phyloP scores from a whole-genome alignment of 1,140 invertebrate species.

The Camponotus floridanus region DNA sequence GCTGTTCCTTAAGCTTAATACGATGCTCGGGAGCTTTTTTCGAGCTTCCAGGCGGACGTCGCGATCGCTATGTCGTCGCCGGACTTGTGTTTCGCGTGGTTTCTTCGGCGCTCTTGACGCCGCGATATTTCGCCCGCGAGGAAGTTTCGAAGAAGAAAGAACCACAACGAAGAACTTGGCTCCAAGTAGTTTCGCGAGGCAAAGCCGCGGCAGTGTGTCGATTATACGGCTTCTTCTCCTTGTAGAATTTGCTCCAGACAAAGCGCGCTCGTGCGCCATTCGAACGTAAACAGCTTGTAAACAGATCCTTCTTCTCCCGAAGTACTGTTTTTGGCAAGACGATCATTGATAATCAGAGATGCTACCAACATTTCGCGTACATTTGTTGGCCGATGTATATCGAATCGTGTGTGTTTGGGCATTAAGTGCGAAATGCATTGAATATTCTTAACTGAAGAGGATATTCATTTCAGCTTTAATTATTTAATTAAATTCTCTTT shows the following conservation, averaged over 20 bases:
- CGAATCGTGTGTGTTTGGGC: neutral
- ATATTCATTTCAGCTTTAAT: neutral
- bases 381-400: neutral
- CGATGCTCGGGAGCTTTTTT: slow-evolving; percentile 34
- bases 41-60: slow-evolving; percentile 4
- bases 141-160: slow-evolving; percentile 54
- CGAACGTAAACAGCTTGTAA: slow-evolving; percentile 60
- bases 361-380: neutral
- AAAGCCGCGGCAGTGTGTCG: slow-evolving; percentile 49
- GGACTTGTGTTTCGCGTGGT: slow-evolving; percentile 37
- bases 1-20: slow-evolving; percentile 25
- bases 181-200: slow-evolving; percentile 58
- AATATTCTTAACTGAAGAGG: neutral
- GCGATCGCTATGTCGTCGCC: slow-evolving; percentile 10
- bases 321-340: neutral
- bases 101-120: slow-evolving; percentile 55
- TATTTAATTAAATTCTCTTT: neutral
- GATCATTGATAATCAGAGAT: slow-evolving; percentile 33
- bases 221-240: slow-evolving; percentile 67
- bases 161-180: slow-evolving; percentile 59
- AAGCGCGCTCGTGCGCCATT: slow-evolving; percentile 37
- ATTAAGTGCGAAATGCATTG: neutral
- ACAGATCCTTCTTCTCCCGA: slow-evolving; percentile 39
- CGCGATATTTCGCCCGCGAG: slow-evolving; percentile 49
- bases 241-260: slow-evolving; percentile 35